phyloP scores from a whole-genome alignment of 2,113 vertebrate genomes.

The Muntiacus muntjak region DNA sequence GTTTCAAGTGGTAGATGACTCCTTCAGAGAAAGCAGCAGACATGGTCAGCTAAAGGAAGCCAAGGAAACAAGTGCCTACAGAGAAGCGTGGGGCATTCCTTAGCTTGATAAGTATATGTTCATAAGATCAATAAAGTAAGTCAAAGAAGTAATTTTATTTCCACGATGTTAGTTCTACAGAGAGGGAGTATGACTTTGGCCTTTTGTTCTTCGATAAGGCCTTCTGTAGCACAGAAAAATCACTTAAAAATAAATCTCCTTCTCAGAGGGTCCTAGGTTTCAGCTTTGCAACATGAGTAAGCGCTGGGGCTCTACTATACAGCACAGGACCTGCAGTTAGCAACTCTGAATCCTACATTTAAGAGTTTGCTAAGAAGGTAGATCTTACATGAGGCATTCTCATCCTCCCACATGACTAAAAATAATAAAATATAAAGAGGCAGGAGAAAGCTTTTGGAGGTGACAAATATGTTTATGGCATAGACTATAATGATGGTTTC shows the following conservation, averaged over 20 bases:
- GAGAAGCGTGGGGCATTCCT: not conserved
- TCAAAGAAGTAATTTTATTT: not conserved
- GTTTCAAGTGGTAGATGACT: not conserved
- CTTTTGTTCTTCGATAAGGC: not conserved
- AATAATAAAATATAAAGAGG: not conserved
- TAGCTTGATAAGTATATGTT: not conserved
- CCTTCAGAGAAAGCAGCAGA: not conserved
- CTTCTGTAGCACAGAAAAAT: not conserved
- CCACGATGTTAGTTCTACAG: not conserved
- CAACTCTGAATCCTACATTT: not conserved
- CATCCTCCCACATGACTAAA: not conserved
- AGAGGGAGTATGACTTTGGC: not conserved
- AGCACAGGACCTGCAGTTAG: not conserved
- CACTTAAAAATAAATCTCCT: not conserved
- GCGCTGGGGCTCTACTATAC: not conserved
- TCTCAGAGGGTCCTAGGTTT: not conserved
- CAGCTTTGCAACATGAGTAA: not conserved
- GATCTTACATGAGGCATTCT: not conserved
- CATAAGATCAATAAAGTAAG: not conserved
- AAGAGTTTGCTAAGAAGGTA: not conserved
- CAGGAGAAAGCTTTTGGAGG: not conserved
- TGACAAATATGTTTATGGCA: not conserved
- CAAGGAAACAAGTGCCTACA: not conserved
- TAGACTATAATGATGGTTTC: not conserved
- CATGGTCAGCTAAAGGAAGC: not conserved